A percentile compares a stretch with the other conserved stretches of the same genome.
These are phyloP conservation scores for Mesoligia furuncula DNA, from an alignment of 2,888 invertebrate genomes.

Conservation along the genomic window DNA sequence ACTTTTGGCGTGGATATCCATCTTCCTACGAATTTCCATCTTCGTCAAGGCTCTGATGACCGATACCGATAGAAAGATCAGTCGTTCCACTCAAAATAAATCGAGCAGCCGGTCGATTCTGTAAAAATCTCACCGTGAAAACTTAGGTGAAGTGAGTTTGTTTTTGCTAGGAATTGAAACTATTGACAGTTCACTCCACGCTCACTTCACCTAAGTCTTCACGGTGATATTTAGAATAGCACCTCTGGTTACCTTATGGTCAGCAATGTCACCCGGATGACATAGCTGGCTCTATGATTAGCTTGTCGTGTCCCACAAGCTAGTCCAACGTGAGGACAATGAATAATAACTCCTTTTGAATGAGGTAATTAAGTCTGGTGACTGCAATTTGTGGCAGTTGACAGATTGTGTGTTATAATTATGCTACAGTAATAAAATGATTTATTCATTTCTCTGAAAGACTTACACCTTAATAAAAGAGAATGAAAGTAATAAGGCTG, in stretches of 20 bases:
- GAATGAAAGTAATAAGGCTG: background rate
- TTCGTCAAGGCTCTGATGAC: background rate
- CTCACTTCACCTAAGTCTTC: too few relatives aligned
- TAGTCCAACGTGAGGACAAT: background rate
- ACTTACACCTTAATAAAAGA: background rate
- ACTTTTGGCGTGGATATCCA: too few relatives aligned
- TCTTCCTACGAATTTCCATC: too few relatives aligned
- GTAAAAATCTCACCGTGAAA: too few relatives aligned
- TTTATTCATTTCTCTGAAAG: background rate
- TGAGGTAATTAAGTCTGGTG: background rate
- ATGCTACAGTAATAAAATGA: background rate
- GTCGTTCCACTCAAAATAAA: background rate
- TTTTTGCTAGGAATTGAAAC: too few relatives aligned
- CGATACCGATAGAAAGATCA: background rate
- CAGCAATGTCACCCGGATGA: background rate
- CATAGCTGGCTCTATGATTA: background rate
- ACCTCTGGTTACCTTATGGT: background rate
- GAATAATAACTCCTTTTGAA: conserved; percentile 1
- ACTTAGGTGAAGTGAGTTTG: too few relatives aligned
- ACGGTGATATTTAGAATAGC: too few relatives aligned
- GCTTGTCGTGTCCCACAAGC: background rate
- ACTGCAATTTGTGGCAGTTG: conserved; percentile 1
- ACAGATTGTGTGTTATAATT: background rate
- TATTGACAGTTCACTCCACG: too few relatives aligned
- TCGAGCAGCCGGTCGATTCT: too few relatives aligned